These are phyloP conservation scores for Chaetops frenatus DNA, from an alignment of 2,113 vertebrate species.

Conservation along the genomic window DNA sequence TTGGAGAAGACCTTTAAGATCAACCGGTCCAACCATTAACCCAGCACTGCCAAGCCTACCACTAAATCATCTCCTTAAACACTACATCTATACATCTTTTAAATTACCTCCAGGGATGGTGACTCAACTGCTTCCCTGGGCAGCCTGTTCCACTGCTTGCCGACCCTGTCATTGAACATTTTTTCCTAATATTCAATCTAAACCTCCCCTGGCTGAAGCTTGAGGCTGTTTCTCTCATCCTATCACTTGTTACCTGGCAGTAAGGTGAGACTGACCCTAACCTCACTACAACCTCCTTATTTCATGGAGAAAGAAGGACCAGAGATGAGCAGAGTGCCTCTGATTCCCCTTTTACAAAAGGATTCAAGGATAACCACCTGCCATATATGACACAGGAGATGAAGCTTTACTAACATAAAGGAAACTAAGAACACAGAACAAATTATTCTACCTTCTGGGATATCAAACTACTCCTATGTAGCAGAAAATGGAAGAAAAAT, in stretches of 20 bases:
- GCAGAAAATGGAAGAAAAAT: neutral
- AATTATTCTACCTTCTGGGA: neutral
- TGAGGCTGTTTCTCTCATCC: neutral
- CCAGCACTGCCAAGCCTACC: neutral
- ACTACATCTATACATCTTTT: neutral
- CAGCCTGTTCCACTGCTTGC: neutral
- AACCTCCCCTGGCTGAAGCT: neutral
- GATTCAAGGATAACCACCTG: neutral
- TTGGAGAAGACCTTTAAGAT: neutral
- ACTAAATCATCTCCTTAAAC: neutral
- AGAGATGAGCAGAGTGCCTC: neutral
- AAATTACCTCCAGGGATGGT: neutral
- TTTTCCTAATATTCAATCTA: neutral
- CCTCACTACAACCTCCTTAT: neutral
- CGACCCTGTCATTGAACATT: neutral
- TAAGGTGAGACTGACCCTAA: neutral
- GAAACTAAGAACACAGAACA: constrained; percentile 16
- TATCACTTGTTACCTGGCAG: neutral
- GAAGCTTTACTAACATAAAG: neutral
- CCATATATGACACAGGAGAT: neutral
- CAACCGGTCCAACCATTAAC: neutral
- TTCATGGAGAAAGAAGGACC: neutral
- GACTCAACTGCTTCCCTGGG: neutral
- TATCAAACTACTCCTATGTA: neutral
- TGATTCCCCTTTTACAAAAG: neutral